Percentiles rank a stretch among this genome's conserved stretches.
Evolutionary conservation across 2,888 invertebrate genomes (phyloP).

Genomic region (Cheilosia scutellata): DNA sequence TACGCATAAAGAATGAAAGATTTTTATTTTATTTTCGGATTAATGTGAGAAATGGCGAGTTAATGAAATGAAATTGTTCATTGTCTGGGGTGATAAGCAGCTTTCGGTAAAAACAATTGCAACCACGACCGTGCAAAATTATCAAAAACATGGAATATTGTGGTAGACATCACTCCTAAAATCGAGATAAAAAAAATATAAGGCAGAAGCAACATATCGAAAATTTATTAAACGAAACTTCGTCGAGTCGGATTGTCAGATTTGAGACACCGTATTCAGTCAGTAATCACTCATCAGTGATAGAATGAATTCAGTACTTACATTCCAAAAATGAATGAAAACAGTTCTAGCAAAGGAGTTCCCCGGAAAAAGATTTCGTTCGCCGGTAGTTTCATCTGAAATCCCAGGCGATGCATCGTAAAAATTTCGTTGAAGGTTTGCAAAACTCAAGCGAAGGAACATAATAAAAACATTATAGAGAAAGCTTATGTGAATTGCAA

Average conservation of each 20-base stretch:
- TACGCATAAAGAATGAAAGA: constrained; percentile 19
- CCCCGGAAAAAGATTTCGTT: too few species aligned
- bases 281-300: background rate
- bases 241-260: constrained; percentile 63
- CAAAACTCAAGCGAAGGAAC: too few species aligned
- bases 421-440: too few species aligned
- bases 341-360: too few species aligned
- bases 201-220: constrained; percentile 68
- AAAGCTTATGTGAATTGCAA: too few species aligned
- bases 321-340: too few species aligned
- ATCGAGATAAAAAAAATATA: constrained; percentile 56
- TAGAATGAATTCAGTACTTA: too few species aligned
- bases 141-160: constrained; percentile 71
- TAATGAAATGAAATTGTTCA: constrained; percentile 54
- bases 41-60: constrained; percentile 32
- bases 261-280: constrained; percentile 1
- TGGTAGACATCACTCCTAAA: constrained; percentile 64
- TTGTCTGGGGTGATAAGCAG: constrained; percentile 52
- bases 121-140: constrained; percentile 71
- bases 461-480: too few species aligned
- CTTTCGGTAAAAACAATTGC: constrained; percentile 61
- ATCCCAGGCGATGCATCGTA: too few species aligned
- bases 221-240: constrained; percentile 36
- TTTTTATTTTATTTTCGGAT: constrained; percentile 16
- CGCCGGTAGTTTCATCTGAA: too few species aligned